Evolutionary conservation across 2,113 vertebrate species (phyloP), one percentile per base, ranked within the genome.

Genomic region (Rhinoderma darwinii): DNA sequence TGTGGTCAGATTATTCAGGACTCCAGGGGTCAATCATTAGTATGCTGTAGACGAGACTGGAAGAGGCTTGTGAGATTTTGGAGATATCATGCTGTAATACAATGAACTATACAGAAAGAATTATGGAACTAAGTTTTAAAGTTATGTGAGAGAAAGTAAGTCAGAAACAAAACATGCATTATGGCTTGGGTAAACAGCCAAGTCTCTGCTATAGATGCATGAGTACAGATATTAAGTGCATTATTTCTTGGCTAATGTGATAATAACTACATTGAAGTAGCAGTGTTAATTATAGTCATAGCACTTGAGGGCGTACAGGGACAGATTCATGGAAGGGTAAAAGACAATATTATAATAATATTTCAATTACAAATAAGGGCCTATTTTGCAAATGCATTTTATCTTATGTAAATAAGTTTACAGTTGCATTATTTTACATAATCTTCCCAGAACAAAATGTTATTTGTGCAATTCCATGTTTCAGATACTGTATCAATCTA

Each of bases 81-180:
- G 11, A 84, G 51, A 51, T 75, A 84, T 84, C 83, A 75, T 76
- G 70, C 83, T 76, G 12, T 76, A 84, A 61, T 77, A 85, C 84
- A 85, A 85, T 77, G 84, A 85, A 75, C 84, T 37, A 77, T 63
- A 85, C 54, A 77, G 74, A 85, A 85, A 66, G 73, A 77, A 72
- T 83, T 83, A 83, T 83, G 32, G 61, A 83, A 83, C 43, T 83
- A 76, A 77, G 56, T 61, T 76, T 74, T 85, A 30, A 84, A 51
- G 82, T 84, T 56, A 85, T 85, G 56, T 77, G 56, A 85, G 27
- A 47, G 73, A 59, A 85, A 44, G 54, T 32, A 50, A 1, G 0
- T 61, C 78, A 81, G 12, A 30, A 83, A 84, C 14, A 77, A 43
- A 84, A 79, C 66, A 25, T 54, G 27, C 50, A 83, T 83, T 83